These are phyloP conservation scores for Trinorchestia longiramus DNA, from an alignment of 1,140 invertebrate genomes.

Conservation along the genomic window DNA sequence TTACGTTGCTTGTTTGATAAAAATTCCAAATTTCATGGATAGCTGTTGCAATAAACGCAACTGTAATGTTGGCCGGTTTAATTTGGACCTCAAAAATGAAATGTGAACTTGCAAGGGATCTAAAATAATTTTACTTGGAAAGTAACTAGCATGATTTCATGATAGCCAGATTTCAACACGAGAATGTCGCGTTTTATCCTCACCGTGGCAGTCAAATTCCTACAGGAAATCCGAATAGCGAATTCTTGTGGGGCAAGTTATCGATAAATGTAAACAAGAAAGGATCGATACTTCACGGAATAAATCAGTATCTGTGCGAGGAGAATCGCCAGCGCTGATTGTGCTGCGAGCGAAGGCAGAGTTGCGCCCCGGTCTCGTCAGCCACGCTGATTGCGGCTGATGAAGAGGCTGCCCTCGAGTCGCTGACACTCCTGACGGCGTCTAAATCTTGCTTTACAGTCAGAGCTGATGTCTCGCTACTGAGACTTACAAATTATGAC, in stretches of 20 bases:
- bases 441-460: not conserved
- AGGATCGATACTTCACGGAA: not conserved
- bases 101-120: not conserved
- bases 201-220: not conserved
- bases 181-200: not conserved
- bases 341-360: not conserved
- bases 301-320: not conserved
- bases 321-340: not conserved
- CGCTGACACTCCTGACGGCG: slow-evolving; percentile 20
- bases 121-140: not conserved
- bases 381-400: slow-evolving; percentile 26
- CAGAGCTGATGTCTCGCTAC: not conserved
- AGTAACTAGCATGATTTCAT: not conserved
- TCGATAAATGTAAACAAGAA: not conserved
- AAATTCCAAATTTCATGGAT: not conserved
- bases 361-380: not conserved
- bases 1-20: not conserved
- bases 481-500: not conserved
- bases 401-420: not conserved
- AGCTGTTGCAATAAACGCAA: not conserved
- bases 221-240: not conserved
- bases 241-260: not conserved
- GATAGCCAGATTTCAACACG: not conserved
- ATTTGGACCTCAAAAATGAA: not conserved
- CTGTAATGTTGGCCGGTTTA: not conserved